Evolutionary conservation across 2,113 vertebrate species (phyloP).

Genomic region (Peromyscus californicus): DNA sequence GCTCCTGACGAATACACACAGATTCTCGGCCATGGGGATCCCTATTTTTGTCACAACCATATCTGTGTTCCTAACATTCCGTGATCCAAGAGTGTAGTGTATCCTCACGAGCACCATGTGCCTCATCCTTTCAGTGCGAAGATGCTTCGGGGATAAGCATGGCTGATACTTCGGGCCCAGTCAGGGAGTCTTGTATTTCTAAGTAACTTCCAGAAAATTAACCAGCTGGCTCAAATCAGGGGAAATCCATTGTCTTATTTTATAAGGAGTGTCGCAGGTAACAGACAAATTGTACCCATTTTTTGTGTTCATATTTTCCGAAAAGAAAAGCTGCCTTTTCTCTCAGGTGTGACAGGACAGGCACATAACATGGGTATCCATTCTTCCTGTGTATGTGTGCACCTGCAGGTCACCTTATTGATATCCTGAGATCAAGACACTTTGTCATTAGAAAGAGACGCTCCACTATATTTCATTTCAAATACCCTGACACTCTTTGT

Average conservation of each 20-base stretch:
- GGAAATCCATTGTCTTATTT: neutral
- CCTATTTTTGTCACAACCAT: neutral
- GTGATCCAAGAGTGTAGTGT: neutral
- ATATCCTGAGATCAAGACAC: neutral
- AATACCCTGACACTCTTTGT: slow-evolving; percentile 15
- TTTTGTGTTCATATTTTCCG: slow-evolving; percentile 15
- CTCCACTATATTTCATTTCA: neutral
- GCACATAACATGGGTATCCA: neutral
- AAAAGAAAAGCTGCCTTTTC: neutral
- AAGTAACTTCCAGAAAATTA: slow-evolving; percentile 48
- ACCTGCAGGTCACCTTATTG: neutral
- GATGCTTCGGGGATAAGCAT: neutral
- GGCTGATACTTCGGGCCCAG: neutral
- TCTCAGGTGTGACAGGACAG: neutral
- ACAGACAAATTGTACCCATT: neutral
- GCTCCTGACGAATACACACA: neutral
- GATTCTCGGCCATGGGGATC: neutral
- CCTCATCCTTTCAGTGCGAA: neutral
- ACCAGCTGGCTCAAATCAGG: neutral
- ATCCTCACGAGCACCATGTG: neutral
- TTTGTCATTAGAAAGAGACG: slow-evolving; percentile 27
- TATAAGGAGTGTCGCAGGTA: neutral
- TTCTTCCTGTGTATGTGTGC: neutral
- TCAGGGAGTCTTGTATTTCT: neutral
- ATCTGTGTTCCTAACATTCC: neutral